Evolutionary conservation across 2,888 invertebrate genomes (phyloP).

Genomic region (Dorcus parallelipipedus): DNA sequence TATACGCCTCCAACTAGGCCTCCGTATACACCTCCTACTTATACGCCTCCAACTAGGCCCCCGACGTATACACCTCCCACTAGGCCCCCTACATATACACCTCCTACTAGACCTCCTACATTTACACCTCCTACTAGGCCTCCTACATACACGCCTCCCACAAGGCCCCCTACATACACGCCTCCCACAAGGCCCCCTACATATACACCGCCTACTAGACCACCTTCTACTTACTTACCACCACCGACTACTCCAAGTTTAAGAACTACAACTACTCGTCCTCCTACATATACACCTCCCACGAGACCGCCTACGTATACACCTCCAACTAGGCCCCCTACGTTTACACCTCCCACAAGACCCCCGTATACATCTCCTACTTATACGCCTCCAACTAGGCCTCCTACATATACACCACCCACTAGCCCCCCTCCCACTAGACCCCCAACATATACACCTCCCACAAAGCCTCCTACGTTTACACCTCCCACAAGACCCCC

Average conservation of each 20-base stretch:
- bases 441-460: background rate
- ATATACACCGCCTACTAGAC: too few relatives aligned
- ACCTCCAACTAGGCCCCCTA: background rate
- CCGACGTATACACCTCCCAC: too few relatives aligned
- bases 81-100: too few relatives aligned
- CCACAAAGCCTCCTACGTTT: background rate
- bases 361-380: background rate
- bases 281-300: background rate
- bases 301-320: background rate
- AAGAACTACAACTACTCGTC: background rate
- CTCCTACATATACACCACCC: background rate
- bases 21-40: too few relatives aligned
- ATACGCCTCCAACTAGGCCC: too few relatives aligned
- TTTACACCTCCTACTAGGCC: too few relatives aligned
- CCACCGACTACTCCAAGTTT: background rate
- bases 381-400: background rate
- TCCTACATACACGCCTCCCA: too few relatives aligned
- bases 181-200: too few relatives aligned
- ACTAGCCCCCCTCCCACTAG: background rate
- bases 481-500: background rate
- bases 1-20: too few relatives aligned
- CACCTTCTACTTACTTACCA: background rate
- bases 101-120: too few relatives aligned
- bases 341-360: slow-evolving; percentile 1
- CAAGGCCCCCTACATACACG: too few relatives aligned